Conservation (phyloP, 1,140 invertebrate genomes). For the Drosophila sucinea region DNA sequence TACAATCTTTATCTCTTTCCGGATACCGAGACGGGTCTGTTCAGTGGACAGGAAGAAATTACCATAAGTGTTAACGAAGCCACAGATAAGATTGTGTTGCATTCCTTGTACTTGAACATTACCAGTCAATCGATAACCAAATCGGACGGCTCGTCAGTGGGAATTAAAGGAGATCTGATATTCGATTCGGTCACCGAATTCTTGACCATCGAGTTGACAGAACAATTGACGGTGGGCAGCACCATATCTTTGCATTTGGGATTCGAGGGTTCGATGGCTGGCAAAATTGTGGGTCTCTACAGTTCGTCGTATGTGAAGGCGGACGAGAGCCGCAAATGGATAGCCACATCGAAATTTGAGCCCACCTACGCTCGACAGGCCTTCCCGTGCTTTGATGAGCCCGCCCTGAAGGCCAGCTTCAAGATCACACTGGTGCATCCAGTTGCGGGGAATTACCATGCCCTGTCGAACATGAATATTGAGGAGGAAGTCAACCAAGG, state of each 20-base stretch:
- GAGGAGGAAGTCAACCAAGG: constrained; percentile 27
- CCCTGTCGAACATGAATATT: constrained; percentile 92
- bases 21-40: constrained; percentile 87
- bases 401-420: constrained; percentile 95
- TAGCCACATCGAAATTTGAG: constrained; percentile 96
- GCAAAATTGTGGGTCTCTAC: constrained; percentile 84
- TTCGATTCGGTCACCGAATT: constrained; percentile 66
- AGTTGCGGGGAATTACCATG: constrained; percentile 85
- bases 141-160: constrained; percentile 8
- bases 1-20: constrained; percentile 92
- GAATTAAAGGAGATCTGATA: constrained; percentile 26
- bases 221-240: constrained; percentile 28
- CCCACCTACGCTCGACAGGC: constrained; percentile 96
- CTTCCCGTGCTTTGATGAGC: constrained; percentile 98
- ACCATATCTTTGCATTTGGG: constrained; percentile 61
- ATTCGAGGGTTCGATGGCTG: constrained; percentile 83
- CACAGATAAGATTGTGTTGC: constrained; percentile 87
- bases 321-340: constrained; percentile 83
- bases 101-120: constrained; percentile 85
- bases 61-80: constrained; percentile 85
- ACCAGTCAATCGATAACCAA: constrained; percentile 27
- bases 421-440: constrained; percentile 90
- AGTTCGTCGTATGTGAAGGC: constrained; percentile 82
- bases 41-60: constrained; percentile 89
- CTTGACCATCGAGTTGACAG: constrained; percentile 58